A percentile compares a stretch with the other conserved stretches of the same genome.
phyloP scores from a whole-genome alignment of 2,113 vertebrate genomes.

The Percina caprodes region DNA sequence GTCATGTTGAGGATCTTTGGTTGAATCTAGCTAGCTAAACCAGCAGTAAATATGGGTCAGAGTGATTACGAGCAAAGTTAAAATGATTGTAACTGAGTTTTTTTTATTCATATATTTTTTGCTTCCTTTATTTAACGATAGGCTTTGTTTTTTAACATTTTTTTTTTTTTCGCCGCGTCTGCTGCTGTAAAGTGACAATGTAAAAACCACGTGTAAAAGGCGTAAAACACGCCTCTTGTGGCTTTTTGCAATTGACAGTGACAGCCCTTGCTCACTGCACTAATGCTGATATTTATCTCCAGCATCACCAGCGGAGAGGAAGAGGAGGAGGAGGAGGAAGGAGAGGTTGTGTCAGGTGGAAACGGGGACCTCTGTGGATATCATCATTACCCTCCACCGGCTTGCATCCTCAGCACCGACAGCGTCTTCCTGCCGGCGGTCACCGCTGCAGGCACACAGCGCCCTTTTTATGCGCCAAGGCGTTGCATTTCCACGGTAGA shows the following conservation, averaged over 20 bases:
- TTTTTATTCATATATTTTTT: background rate
- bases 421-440: slow-evolving; percentile 62
- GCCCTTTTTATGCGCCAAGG: slow-evolving; percentile 26
- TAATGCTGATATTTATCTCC: slow-evolving; percentile 79
- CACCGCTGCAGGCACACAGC: slow-evolving; percentile 54
- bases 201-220: background rate
- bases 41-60: background rate
- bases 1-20: too few species aligned
- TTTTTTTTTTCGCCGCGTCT: background rate
- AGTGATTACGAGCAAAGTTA: background rate
- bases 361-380: slow-evolving; percentile 75
- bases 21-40: too few species aligned
- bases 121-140: background rate
- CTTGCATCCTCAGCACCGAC: slow-evolving; percentile 67
- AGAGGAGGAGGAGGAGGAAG: slow-evolving; percentile 68
- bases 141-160: background rate
- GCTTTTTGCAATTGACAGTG: background rate
- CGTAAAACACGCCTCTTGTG: slow-evolving; percentile 27
- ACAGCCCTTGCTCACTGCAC: slow-evolving; percentile 47
- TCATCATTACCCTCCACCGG: slow-evolving; percentile 77
- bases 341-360: slow-evolving; percentile 77
- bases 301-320: slow-evolving; percentile 72
- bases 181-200: background rate
- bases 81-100: background rate
- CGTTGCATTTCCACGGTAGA: slow-evolving; percentile 22